Evolutionary conservation across 2,888 invertebrate species (phyloP).

Genomic region (Bombyx huttoni): DNA sequence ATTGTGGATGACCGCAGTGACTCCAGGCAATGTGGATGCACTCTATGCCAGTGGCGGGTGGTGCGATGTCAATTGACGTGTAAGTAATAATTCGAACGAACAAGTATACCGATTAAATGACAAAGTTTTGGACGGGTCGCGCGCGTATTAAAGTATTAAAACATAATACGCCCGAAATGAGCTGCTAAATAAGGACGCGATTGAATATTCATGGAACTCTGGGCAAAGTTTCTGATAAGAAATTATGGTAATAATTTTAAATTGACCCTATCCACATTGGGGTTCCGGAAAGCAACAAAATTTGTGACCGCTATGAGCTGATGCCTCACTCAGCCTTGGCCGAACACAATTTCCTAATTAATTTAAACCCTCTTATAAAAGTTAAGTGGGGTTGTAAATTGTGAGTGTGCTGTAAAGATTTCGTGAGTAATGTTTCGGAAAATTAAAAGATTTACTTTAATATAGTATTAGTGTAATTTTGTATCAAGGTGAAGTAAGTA

Average conservation of each 20-base stretch:
- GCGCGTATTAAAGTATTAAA: constrained; percentile 19
- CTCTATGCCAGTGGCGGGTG: too few relatives aligned
- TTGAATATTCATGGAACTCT: constrained; percentile 51
- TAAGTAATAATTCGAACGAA: constrained; percentile 15
- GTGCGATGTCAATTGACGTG: constrained; percentile 19
- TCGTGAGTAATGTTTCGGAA: neutral
- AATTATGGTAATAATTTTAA: constrained; percentile 61
- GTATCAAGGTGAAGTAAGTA: too few relatives aligned
- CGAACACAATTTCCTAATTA: constrained; percentile 42
- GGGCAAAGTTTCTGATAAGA: constrained; percentile 49
- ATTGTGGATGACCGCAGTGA: too few relatives aligned
- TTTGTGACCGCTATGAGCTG: constrained; percentile 32
- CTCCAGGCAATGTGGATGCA: too few relatives aligned
- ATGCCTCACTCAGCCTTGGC: constrained; percentile 31
- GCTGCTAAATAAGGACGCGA: constrained; percentile 28
- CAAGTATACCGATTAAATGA: constrained; percentile 14
- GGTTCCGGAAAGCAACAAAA: constrained; percentile 31
- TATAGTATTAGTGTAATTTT: neutral
- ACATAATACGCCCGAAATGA: constrained; percentile 27
- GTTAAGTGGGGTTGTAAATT: constrained; percentile 26
- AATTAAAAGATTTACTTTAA: neutral
- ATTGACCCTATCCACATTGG: constrained; percentile 58
- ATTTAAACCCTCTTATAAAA: constrained; percentile 35
- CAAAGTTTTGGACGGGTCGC: neutral
- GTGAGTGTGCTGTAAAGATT: constrained; percentile 20